Percentiles rank a stretch among this genome's conserved stretches.
These are phyloP conservation scores for Epistrophe eligans DNA, from an alignment of 2,888 invertebrate genomes.

Conservation along the genomic window DNA sequence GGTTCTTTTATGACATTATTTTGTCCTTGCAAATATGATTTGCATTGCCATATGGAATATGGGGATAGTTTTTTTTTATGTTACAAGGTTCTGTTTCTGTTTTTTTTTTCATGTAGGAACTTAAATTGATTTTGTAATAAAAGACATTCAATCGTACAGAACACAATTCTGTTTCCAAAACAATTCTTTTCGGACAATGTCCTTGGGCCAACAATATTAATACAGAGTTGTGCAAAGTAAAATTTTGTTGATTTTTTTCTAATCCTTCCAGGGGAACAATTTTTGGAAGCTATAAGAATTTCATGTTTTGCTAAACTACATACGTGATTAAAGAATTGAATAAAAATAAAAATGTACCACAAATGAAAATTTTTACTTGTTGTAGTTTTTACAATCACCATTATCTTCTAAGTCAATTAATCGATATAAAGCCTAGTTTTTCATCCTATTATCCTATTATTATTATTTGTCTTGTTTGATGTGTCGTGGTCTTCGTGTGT, in stretches of 20 bases:
- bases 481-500: too few relatives aligned
- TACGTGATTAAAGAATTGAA: too few relatives aligned
- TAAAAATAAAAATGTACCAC: too few relatives aligned
- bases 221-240: neutral
- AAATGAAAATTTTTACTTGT: too few relatives aligned
- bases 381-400: too few relatives aligned
- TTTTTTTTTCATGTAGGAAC: neutral
- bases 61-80: neutral
- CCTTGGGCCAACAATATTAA: neutral
- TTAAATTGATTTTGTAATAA: conserved; percentile 67
- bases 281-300: neutral
- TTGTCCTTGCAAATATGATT: conserved; percentile 57
- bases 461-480: too few relatives aligned
- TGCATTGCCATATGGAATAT: conserved; percentile 40
- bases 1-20: conserved; percentile 53
- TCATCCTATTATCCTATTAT: too few relatives aligned
- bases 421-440: too few relatives aligned
- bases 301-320: neutral
- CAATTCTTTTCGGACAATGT: conserved; percentile 39
- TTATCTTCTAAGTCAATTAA: too few relatives aligned
- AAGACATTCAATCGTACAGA: conserved; percentile 42
- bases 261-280: neutral
- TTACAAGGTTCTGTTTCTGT: conserved; percentile 18
- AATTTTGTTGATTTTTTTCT: neutral
- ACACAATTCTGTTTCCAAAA: conserved; percentile 48